Evolutionary conservation across 2,888 invertebrate genomes (phyloP), one percentile per base, ranked within the genome.

Genomic region (Tetropium fuscum): DNA sequence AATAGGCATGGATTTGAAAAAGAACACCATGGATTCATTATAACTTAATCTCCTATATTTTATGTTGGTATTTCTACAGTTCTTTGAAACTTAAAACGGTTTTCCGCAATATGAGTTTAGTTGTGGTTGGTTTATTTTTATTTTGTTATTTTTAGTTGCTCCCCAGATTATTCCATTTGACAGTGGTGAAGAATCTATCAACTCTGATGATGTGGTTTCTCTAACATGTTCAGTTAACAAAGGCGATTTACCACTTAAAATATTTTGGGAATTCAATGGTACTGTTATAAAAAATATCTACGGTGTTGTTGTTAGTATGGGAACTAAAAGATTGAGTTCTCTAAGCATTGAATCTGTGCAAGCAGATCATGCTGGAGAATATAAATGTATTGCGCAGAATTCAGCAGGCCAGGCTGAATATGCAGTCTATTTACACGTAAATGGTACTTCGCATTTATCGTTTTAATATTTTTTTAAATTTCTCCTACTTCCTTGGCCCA

Each of bases 371-470:
- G 87, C 88, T 67, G 92, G 93, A 59, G 85, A 88, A 76, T 93
- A 92, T 75, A 90, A 90, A 38, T 93, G 93, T 77, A 86, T 87
- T 58, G 92, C 91, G 8, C 86, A 84, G 68, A 93, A 93, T 81
- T 83, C 81, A 74, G 92, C 90, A 36, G 93, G 92, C 67, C 32
- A 47, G 30, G 20, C 20, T 49, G 38, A 27, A 11, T 10, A 27
- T 45, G 3, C 51, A 1, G 19, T 40, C 7, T 40, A 57, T 18
- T 60, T 64, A 48, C 44, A 56, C 15, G 64, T 64, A 16, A 64
- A 64, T 47, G 64, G 62, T 64, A 62, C 45, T 49, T 41, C n/a
- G n/a, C n/a, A n/a, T n/a, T n/a, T n/a, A n/a, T n/a, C n/a, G n/a
- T n/a, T n/a, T n/a, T n/a, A n/a, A n/a, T n/a, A n/a, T n/a, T n/a